Conservation (phyloP, 2,888 invertebrate genomes). For the Plebejus anna region DNA sequence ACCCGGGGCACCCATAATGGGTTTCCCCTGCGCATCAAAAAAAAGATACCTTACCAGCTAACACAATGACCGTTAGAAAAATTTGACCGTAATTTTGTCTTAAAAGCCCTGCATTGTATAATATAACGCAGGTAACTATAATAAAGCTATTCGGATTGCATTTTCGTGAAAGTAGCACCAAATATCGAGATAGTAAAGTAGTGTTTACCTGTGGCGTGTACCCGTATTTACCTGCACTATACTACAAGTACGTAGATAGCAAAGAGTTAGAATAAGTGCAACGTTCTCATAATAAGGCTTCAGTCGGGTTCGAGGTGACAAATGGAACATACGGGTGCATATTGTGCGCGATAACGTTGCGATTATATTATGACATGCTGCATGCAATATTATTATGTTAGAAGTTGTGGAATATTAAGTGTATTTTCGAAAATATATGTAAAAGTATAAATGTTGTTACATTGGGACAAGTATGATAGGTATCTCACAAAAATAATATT, state of each 20-base stretch:
- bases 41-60: background rate
- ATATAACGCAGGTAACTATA: background rate
- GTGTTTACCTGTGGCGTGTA: background rate
- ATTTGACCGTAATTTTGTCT: background rate
- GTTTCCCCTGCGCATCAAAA: too few relatives aligned
- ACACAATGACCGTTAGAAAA: background rate
- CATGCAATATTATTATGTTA: background rate
- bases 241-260: slow-evolving; percentile 25
- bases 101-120: background rate
- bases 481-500: too few relatives aligned
- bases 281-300: slow-evolving; percentile 43
- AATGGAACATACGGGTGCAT: slow-evolving; percentile 31
- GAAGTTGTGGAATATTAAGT: background rate
- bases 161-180: slow-evolving; percentile 6
- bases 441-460: too few relatives aligned
- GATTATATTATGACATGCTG: background rate
- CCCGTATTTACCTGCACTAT: slow-evolving; percentile 11
- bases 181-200: slow-evolving; percentile 10
- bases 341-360: slow-evolving; percentile 25
- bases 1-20: too few relatives aligned
- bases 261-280: slow-evolving; percentile 41
- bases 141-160: background rate
- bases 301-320: slow-evolving; percentile 40
- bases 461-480: too few relatives aligned
- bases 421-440: too few relatives aligned